Evolutionary conservation across 2,113 vertebrate species (phyloP), one percentile per base, ranked within the genome.

Genomic region (Centrocercus urophasianus): DNA sequence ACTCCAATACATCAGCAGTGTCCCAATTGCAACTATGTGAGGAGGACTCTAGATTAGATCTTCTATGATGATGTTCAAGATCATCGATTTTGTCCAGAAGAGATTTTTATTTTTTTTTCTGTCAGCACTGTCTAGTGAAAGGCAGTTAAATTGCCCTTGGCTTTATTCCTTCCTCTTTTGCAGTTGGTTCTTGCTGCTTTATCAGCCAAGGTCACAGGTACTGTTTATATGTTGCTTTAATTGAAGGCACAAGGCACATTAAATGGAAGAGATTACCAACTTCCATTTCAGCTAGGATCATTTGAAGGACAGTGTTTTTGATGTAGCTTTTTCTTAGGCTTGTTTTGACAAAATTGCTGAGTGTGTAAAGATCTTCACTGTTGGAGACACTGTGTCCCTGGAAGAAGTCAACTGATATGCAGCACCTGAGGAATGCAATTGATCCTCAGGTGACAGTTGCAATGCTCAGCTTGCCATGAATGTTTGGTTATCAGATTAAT

Each of bases 61-160:
- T 94, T 94, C 78, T 65, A 60, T 65, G 88, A 88, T 67, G 83
- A 76, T 95, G 95, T 92, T 93, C 89, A 95, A 93, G 90, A 96
- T 93, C 88, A 96, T 95, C 1, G 22, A 90, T 95, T 95, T 95
- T 74, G 48, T 86, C 69, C 69, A 86, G 76, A 66, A 92, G 27
- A 28, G 11, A 75, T 70, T 13, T 85, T 59, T 80, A 8, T 38
- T 38, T 89, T 92, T 84, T 60, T 73, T 81, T 77, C 61, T 90
- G 93, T 95, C 96, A 94, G 94, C 93, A 83, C n/a, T 88, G 74
- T 52, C 60, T 89, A 59, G 77, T 92, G 78, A 93, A 90, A 85
- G 90, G 32, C 56, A 61, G 83, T 77, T 94, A 94, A 82, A 86
- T 81, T 93, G 81, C 87, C 94, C 87, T 97, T 96, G 89, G 85